Conservation (phyloP, 2,797 vertebrate species). For the Propithecus deckenii region DNA sequence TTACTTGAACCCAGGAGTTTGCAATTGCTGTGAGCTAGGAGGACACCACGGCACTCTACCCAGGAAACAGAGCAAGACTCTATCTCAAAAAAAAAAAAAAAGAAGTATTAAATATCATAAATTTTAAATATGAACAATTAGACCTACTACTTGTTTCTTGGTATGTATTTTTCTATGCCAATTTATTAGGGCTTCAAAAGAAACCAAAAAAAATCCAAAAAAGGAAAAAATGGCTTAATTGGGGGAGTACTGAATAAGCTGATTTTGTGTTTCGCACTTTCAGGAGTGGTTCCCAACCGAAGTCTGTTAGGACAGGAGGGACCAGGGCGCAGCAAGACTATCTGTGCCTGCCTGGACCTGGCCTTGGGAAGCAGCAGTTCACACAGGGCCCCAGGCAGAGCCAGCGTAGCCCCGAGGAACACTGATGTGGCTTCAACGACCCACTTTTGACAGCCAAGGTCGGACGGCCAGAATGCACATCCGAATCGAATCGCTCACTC, state of each 20-base stretch:
- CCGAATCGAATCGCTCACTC: not conserved
- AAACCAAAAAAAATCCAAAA: not conserved
- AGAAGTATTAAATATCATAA: not conserved
- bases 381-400: rapidly evolving
- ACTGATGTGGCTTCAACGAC: not conserved
- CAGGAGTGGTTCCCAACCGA: not conserved
- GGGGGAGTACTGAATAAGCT: not conserved
- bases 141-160: not conserved
- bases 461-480: not conserved
- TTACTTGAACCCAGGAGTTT: no score
- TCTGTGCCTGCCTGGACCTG: not conserved
- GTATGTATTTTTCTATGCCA: not conserved
- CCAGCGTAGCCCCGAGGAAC: not conserved
- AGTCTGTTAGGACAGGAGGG: not conserved
- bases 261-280: not conserved
- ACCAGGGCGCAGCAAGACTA: not conserved
- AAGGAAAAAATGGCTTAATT: not conserved
- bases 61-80: not conserved
- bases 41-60: no score
- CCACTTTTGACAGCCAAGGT: not conserved
- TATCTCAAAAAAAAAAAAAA: no score
- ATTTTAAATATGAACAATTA: not conserved
- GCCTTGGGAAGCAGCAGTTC: not conserved
- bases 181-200: not conserved
- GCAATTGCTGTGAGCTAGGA: no score